These are phyloP conservation scores for Plebejus anna DNA, from an alignment of 2,888 invertebrate genomes.

Conservation along the genomic window DNA sequence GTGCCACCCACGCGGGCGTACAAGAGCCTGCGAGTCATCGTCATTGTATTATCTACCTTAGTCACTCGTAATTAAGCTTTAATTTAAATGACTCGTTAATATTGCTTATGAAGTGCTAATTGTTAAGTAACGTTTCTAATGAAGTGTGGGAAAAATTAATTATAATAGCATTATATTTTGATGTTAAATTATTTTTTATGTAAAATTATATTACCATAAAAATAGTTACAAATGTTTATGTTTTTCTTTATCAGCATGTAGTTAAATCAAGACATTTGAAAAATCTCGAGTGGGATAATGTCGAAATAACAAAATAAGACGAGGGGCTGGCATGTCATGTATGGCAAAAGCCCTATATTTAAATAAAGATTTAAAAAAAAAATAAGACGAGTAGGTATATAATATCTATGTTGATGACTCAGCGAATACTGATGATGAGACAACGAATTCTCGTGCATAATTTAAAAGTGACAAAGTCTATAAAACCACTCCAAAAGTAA, in stretches of 20 bases:
- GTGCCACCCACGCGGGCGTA: slow-evolving; percentile 51
- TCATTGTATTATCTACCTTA: neutral
- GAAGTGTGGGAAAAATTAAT: neutral
- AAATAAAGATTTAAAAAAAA: too few species aligned
- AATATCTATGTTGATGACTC: neutral
- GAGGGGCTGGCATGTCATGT: too few species aligned
- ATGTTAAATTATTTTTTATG: neutral
- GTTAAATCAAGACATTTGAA: neutral
- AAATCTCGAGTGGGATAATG: neutral
- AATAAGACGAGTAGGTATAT: neutral
- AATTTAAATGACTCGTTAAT: neutral
- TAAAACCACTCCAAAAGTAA: slow-evolving; percentile 46
- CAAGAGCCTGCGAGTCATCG: neutral
- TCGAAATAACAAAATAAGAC: neutral
- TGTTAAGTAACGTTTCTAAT: neutral
- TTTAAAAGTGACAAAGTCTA: slow-evolving; percentile 9
- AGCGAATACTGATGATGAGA: slow-evolving; percentile 17
- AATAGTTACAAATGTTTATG: neutral
- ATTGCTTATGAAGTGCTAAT: neutral
- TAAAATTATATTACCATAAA: neutral
- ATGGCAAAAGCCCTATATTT: too few species aligned
- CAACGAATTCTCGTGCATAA: slow-evolving; percentile 10
- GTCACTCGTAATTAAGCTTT: neutral
- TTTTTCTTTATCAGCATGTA: neutral
- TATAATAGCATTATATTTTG: neutral